Percentiles rank a stretch among this genome's conserved stretches.
phyloP scores from a whole-genome alignment of 2,888 invertebrate species.

The Nasonia oneida region DNA sequence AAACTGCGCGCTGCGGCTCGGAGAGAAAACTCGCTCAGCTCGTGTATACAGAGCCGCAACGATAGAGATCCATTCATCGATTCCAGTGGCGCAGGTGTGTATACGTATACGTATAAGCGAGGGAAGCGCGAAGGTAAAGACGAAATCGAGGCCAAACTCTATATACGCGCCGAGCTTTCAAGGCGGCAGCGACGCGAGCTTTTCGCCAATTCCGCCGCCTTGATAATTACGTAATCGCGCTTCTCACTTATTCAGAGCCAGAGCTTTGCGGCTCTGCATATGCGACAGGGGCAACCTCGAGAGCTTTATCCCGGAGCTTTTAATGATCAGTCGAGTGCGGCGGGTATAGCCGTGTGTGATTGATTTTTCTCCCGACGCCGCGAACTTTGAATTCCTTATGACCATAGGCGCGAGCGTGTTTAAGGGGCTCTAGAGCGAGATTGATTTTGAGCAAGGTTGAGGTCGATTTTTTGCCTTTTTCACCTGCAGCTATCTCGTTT shows the following conservation, averaged over 20 bases:
- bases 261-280: constrained; percentile 9
- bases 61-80: constrained; percentile 46
- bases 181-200: constrained; percentile 11
- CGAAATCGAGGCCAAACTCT: constrained; percentile 50
- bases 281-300: neutral
- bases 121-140: constrained; percentile 51
- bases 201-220: constrained; percentile 48
- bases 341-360: neutral
- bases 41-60: neutral
- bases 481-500: neutral
- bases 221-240: constrained; percentile 55
- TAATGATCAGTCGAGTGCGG: neutral
- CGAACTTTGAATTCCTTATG: neutral
- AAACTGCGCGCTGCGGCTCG: neutral
- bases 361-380: constrained; percentile 4
- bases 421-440: constrained; percentile 2
- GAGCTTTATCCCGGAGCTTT: neutral
- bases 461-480: neutral
- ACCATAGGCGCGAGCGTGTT: neutral
- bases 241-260: constrained; percentile 47
- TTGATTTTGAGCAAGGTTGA: neutral
- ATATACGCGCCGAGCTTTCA: constrained; percentile 22
- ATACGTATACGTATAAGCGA: neutral
- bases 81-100: neutral
- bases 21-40: constrained; percentile 1